These are phyloP conservation scores for Phalanger gymnotis DNA, from an alignment of 2,797 vertebrate species.

Conservation along the genomic window DNA sequence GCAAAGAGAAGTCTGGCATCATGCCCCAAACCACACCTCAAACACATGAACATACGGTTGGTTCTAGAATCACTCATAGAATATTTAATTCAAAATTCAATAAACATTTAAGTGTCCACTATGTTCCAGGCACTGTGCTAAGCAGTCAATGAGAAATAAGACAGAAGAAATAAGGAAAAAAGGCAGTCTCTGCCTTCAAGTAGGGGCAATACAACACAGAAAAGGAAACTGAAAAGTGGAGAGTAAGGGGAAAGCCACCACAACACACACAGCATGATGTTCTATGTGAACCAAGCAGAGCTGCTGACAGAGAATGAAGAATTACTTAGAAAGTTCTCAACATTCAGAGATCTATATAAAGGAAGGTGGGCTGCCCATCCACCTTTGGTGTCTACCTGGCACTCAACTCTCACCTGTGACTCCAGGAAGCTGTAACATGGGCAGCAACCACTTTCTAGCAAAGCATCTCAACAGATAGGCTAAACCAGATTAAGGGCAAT, in stretches of 20 bases:
- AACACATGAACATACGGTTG: background rate
- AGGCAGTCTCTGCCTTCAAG: background rate
- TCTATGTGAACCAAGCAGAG: background rate
- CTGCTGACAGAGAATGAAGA: background rate
- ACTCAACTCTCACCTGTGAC: background rate
- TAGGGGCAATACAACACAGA: background rate
- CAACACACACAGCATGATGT: background rate
- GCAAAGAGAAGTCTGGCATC: background rate
- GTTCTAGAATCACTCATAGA: background rate
- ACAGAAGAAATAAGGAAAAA: background rate
- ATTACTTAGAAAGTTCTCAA: background rate
- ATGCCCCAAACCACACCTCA: background rate
- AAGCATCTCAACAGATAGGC: background rate
- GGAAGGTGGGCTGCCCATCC: background rate
- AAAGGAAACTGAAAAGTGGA: background rate
- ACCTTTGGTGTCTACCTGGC: background rate
- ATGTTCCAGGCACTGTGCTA: background rate
- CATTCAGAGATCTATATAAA: background rate
- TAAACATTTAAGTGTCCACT: background rate
- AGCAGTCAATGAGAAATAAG: background rate
- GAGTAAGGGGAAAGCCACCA: background rate
- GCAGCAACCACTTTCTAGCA: no score
- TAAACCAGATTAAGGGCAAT: background rate
- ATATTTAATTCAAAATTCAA: background rate
- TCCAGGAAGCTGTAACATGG: background rate